Conservation (phyloP, 2,888 invertebrate genomes). For the Pelosia muscerda region DNA sequence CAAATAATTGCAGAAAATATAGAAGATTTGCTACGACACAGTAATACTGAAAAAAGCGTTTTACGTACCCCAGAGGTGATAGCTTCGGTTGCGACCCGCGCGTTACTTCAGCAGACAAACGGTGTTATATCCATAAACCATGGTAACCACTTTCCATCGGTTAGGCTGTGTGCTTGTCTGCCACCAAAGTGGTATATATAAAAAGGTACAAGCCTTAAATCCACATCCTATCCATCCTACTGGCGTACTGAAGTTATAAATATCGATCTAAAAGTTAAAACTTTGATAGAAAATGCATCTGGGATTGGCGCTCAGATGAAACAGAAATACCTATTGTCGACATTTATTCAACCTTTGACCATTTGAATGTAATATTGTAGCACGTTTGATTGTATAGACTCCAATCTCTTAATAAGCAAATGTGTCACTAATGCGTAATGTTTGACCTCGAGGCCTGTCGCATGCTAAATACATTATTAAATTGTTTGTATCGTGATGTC, state of each 20-base stretch:
- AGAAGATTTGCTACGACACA: too few species aligned
- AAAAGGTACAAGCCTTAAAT: neutral
- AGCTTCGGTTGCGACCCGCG: too few species aligned
- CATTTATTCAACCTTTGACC: neutral
- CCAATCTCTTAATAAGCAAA: slow-evolving; percentile 7
- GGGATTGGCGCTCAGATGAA: neutral
- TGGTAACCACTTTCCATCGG: too few species aligned
- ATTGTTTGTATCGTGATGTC: slow-evolving; percentile 27
- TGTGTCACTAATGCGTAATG: slow-evolving; percentile 6
- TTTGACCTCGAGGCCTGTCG: slow-evolving; percentile 22
- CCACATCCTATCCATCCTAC: neutral
- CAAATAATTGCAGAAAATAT: too few species aligned
- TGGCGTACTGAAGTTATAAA: neutral
- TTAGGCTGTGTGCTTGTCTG: too few species aligned
- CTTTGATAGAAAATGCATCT: neutral
- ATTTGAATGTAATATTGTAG: neutral
- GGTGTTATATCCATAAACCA: too few species aligned
- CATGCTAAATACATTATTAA: slow-evolving; percentile 46
- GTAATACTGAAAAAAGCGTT: too few species aligned
- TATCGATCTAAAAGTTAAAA: neutral
- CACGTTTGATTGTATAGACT: slow-evolving; percentile 5
- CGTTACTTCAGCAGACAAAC: too few species aligned
- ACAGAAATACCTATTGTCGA: neutral
- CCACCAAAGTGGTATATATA: too few species aligned
- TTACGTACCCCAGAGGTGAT: too few species aligned